Conservation (phyloP, 1,140 invertebrate species). For the Penaeus japonicus region DNA sequence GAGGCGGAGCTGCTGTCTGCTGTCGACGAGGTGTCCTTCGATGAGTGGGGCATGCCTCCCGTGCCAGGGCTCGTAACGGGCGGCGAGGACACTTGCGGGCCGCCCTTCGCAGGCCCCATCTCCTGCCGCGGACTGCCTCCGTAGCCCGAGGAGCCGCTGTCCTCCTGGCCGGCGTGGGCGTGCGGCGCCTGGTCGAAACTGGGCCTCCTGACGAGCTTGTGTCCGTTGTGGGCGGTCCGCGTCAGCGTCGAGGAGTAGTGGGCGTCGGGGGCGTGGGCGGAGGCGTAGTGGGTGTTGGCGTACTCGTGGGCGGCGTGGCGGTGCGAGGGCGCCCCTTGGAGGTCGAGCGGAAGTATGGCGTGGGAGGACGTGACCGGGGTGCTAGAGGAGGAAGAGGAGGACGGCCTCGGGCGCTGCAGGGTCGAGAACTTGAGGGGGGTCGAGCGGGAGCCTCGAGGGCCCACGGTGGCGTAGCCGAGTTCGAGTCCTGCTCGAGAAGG, state of each 20-base stretch:
- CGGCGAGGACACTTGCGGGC: neutral
- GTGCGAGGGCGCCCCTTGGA: too few species aligned
- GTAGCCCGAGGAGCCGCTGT: conserved; percentile 24
- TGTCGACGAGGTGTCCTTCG: too few species aligned
- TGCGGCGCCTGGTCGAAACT: too few species aligned
- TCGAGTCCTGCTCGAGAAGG: too few species aligned
- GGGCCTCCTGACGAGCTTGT: too few species aligned
- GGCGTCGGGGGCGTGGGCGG: neutral
- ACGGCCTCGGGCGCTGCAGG: conserved; percentile 16
- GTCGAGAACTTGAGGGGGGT: conserved; percentile 7
- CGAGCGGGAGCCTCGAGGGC: neutral
- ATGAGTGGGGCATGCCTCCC: too few species aligned
- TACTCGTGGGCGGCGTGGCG: too few species aligned
- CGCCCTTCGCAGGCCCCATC: neutral
- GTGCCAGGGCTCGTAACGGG: neutral
- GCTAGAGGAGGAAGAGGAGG: neutral
- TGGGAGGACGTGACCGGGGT: neutral
- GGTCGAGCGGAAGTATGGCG: neutral
- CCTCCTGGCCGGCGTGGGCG: neutral
- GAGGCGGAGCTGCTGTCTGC: neutral
- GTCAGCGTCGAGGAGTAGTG: neutral
- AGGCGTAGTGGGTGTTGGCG: neutral
- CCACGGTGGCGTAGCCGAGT: too few species aligned
- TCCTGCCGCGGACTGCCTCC: conserved; percentile 27
- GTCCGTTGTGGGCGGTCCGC: neutral